Base-by-base conservation (phyloP, 2,113 vertebrate species). In the Rhabdornis inornatus region DNA sequence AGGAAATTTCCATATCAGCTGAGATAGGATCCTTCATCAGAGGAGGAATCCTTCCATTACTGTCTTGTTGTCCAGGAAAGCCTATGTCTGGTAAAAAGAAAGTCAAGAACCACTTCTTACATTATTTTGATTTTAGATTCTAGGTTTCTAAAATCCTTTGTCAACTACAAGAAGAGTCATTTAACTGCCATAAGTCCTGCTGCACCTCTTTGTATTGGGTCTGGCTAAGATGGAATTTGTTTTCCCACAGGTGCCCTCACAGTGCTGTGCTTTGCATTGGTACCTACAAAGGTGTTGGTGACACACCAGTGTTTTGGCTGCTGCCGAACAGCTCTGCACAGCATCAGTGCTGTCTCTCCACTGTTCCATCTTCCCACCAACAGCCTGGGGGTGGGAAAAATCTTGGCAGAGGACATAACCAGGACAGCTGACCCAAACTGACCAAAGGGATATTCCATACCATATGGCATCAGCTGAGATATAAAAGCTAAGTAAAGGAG, bases 381-480 rank as follows among this genome's bases (percentile, higher is more conserved):
- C 47, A 53, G 47, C 47, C 33, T 31, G 16, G 39, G 25, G 6
- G 2, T 27, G 39, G 27, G 27, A 27, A 44, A 44, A 25, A 13
- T 33, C 47, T 27, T 63, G 57, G 39, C 33, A 37, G 47, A 31
- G 47, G 8, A 27, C 39, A 21, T 16, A 37, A 14, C 14, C 22
- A 37, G 68, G 27, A 33, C 17, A 37, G 47, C 57, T 53, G 57
- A 63, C 49, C 22, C 81, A 55, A 17, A 55, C 13, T 63, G 47
- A 33, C 57, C 68, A 53, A 18, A 53, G 57, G 27, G 22, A 11
- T 27, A 14, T 44, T 72, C 33, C 39, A 6, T 10, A 55, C 14
- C 2, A 2, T 10, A 18, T 17, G 47, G 8, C 0, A 0, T 39
- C 33, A 63, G 49, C 39, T 72, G 27, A 63, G 49, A 8, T 15